A percentile compares a stretch with the other conserved stretches of the same genome.
These are phyloP conservation scores for Polydesmus complanatus DNA, from an alignment of 2,888 invertebrate species.

Conservation along the genomic window DNA sequence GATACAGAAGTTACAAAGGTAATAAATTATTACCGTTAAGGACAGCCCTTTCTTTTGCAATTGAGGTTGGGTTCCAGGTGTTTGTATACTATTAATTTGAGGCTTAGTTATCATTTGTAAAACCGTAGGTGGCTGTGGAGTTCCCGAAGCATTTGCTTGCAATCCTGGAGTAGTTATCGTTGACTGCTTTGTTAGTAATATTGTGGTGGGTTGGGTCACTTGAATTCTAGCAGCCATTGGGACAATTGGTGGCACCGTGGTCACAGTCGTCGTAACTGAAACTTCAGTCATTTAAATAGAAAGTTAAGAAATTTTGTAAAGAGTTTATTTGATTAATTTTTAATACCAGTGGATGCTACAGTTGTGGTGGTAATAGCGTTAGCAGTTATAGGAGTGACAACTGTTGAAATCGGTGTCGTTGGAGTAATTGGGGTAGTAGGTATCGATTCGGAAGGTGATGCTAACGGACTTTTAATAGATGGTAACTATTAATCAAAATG, in stretches of 20 bases:
- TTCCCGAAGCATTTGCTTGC: neutral
- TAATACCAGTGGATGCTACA: neutral
- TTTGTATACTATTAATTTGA: constrained; percentile 10
- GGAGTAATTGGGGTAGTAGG: constrained; percentile 24
- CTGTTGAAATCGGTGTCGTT: constrained; percentile 16
- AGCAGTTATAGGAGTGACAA: constrained; percentile 17
- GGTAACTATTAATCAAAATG: constrained; percentile 21
- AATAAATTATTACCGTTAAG: constrained; percentile 29
- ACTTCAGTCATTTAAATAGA: constrained; percentile 11
- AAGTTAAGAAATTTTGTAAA: neutral
- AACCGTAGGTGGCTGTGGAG: constrained; percentile 16
- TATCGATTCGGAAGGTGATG: constrained; percentile 27
- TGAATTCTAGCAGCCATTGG: constrained; percentile 22
- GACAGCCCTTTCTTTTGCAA: constrained; percentile 30
- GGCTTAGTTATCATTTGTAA: constrained; percentile 6
- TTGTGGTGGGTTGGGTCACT: constrained; percentile 25
- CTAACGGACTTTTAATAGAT: constrained; percentile 27
- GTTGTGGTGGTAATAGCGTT: constrained; percentile 26
- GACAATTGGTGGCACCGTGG: constrained; percentile 27
- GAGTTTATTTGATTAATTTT: neutral
- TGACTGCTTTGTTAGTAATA: neutral
- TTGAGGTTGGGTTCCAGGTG: constrained; percentile 7
- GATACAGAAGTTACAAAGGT: neutral
- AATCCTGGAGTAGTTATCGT: constrained; percentile 23
- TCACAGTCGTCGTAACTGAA: constrained; percentile 21